Base-by-base conservation (phyloP, 53 echinoderm and acorn worm species). In the Holothuria leucospilota region DNA sequence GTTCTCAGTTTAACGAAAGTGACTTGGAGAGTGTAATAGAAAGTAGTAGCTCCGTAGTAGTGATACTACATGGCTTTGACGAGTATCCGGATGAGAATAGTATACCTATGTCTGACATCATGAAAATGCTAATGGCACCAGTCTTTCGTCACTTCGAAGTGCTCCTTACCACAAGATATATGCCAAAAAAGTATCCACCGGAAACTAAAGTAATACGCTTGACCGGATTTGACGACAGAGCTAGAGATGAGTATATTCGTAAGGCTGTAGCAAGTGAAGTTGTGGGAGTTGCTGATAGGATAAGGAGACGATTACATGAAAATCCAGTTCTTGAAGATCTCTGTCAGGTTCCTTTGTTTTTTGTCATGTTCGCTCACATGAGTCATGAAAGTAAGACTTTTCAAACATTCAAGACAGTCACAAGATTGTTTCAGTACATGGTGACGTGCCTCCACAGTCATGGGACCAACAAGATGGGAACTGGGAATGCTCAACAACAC, bases 271-370 rank as follows among this genome's bases (percentile, higher is more conserved):
- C 58, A 29, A 29, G 59, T 58, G 29, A 58, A 24, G 20, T 51
- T 16, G 59, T 51, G 8, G 20, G 21, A 9, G 60, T 58, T 59
- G 59, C 56, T 23, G 56, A 24, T 18, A 53, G 58, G 60, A 78
- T 78, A 20, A 56, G 53, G 18, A 59, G 21, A 59, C 59, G 78
- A 59, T 53, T 78, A 13, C 78, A 59, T 16, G 78, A 78, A 59
- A 78, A 78, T 26, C 78, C 61, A 1, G 53, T 78, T 30, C 53
- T 78, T 51, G 78, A 53, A 26, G 78, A 78, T 78, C 78, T 78
- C 27, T 78, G 78, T 78, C 78, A 78, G 78, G 78, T 78, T 78
- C 78, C 78, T 26, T 59, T 78, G 56, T 78, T 78, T 59, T 78
- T 78, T 18, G 78, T 78, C 28, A 78, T 78, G 78, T 78, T 78